Conservation (phyloP, 2,797 vertebrate genomes). For the Channa striata region DNA sequence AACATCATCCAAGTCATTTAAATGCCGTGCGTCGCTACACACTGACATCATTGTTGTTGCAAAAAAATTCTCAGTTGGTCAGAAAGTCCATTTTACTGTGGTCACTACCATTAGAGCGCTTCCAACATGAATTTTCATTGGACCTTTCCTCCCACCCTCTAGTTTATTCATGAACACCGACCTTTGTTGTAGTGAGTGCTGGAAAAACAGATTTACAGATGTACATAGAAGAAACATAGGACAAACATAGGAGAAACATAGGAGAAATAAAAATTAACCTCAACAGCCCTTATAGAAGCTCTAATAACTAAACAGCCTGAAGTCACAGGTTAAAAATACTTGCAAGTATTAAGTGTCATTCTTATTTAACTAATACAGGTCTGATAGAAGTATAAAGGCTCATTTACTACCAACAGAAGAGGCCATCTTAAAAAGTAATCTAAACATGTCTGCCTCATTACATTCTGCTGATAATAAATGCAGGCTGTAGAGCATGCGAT, state of each 20-base stretch:
- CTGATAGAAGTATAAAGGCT: neutral
- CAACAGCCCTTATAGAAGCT: neutral
- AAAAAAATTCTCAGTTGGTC: conserved; percentile 17
- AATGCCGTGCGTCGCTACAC: neutral
- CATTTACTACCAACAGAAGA: neutral
- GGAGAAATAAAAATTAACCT: neutral
- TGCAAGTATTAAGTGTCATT: neutral
- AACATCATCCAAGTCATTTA: too few relatives aligned
- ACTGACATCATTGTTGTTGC: neutral
- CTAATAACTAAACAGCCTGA: conserved; percentile 3
- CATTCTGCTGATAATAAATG: conserved; percentile 10
- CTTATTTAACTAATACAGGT: neutral
- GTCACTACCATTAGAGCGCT: conserved; percentile 56
- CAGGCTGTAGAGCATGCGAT: conserved; percentile 6
- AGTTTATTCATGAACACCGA: conserved; percentile 73
- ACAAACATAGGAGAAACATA: too few relatives aligned
- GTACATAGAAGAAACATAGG: neutral
- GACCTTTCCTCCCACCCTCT: conserved; percentile 49
- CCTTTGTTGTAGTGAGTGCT: conserved; percentile 40
- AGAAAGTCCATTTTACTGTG: conserved; percentile 50
- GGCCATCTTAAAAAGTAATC: conserved; percentile 13
- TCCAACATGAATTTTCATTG: conserved; percentile 71
- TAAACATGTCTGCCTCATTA: neutral
- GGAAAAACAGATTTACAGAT: conserved; percentile 36
- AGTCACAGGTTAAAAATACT: neutral